Conservation (phyloP, 2,888 invertebrate genomes). For the Eubasilissa splendida region DNA sequence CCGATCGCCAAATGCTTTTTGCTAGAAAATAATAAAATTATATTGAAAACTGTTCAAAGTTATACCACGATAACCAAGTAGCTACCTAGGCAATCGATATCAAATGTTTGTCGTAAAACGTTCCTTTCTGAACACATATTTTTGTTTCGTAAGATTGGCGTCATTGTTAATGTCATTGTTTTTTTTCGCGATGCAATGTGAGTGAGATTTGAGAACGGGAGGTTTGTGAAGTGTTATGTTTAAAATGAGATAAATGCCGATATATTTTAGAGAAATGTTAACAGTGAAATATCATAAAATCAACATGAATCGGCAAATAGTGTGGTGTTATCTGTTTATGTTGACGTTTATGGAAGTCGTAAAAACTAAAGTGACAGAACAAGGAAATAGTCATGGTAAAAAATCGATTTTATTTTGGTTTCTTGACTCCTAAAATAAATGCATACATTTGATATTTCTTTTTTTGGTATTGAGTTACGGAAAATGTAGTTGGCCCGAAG, state of each 20-base stretch:
- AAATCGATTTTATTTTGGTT: slow-evolving; percentile 59
- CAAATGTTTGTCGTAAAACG: too few species aligned
- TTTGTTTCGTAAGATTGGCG: slow-evolving; percentile 39
- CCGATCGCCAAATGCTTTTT: too few species aligned
- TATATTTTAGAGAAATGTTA: slow-evolving; percentile 47
- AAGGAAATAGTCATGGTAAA: slow-evolving; percentile 84
- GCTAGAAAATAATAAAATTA: too few species aligned
- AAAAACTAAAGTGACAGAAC: slow-evolving; percentile 80
- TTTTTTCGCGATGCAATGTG: slow-evolving; percentile 55
- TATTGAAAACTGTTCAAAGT: too few species aligned
- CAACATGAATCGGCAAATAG: slow-evolving; percentile 73
- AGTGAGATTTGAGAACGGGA: slow-evolving; percentile 47
- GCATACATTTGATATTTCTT: slow-evolving; percentile 37
- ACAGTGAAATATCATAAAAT: slow-evolving; percentile 61
- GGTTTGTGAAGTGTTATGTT: slow-evolving; percentile 45
- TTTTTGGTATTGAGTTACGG: slow-evolving; percentile 26
- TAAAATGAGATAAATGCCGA: slow-evolving; percentile 53
- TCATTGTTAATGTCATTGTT: slow-evolving; percentile 53
- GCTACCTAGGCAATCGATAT: slow-evolving; percentile 15
- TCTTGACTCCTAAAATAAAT: slow-evolving; percentile 50
- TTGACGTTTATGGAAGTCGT: slow-evolving; percentile 79
- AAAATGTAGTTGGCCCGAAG: slow-evolving; percentile 12
- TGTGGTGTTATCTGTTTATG: slow-evolving; percentile 79
- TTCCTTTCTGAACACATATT: slow-evolving; percentile 4
- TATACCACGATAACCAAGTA: neutral